Percentiles rank a stretch among this genome's conserved stretches.
Evolutionary conservation across 2,888 invertebrate species (phyloP).

Genomic region (Myopa testacea): DNA sequence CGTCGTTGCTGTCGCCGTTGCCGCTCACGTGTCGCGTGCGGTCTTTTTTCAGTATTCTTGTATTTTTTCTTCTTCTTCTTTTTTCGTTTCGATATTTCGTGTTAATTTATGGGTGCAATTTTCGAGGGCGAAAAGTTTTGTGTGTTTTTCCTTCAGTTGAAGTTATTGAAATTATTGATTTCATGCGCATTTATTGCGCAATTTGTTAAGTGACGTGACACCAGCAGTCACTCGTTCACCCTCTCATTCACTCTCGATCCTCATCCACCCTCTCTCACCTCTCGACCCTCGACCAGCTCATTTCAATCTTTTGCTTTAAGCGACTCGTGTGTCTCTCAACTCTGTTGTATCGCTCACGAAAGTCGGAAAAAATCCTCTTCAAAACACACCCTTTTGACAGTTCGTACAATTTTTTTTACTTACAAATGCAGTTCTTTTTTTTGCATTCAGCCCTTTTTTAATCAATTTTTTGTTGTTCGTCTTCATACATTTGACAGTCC

Average conservation of each 20-base stretch:
- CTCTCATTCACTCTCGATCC: background rate
- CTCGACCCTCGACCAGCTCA: background rate
- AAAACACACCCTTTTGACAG: conserved; percentile 13
- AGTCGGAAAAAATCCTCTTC: background rate
- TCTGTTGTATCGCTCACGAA: background rate
- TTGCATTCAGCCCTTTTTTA: background rate
- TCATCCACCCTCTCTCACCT: background rate
- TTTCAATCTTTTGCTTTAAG: no score
- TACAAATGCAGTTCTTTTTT: background rate
- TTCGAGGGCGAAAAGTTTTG: background rate
- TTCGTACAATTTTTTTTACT: background rate
- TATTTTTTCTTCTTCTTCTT: background rate
- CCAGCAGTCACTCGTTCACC: no score
- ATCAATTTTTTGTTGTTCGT: background rate
- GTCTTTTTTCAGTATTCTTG: background rate
- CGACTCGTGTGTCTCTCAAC: background rate
- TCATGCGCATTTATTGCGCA: conserved; percentile 38
- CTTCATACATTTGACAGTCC: conserved; percentile 6
- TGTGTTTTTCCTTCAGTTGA: conserved; percentile 9
- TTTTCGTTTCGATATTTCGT: conserved; percentile 24
- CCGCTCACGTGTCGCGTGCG: background rate
- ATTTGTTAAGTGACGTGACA: conserved; percentile 23
- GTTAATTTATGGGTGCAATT: conserved; percentile 31
- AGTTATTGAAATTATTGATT: conserved; percentile 38
- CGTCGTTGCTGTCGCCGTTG: background rate